A percentile compares a stretch with the other conserved stretches of the same genome.
These are phyloP conservation scores for Brachionichthys hirsutus DNA, from an alignment of 2,113 vertebrate species.

Conservation along the genomic window DNA sequence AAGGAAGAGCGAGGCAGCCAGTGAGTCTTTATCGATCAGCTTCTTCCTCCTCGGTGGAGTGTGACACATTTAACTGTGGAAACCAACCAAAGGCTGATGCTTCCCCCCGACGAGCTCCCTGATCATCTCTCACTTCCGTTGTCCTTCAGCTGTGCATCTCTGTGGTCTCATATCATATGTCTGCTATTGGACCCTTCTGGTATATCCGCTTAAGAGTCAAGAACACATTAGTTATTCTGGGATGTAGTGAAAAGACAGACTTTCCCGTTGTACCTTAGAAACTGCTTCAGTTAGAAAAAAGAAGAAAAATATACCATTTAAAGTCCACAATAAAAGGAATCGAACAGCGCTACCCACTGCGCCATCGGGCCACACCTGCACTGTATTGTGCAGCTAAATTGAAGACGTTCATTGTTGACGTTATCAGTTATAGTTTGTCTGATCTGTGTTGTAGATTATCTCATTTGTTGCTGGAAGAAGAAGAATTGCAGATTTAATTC, in stretches of 20 bases:
- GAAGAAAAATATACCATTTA: too few species aligned
- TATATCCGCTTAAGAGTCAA: slow-evolving; percentile 21
- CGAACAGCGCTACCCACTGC: too few species aligned
- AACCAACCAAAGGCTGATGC: slow-evolving; percentile 45
- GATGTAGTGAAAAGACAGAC: neutral
- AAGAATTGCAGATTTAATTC: slow-evolving; percentile 9
- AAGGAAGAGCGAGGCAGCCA: slow-evolving; percentile 30
- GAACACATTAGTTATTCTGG: slow-evolving; percentile 21
- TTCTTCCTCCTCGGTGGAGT: slow-evolving; percentile 54
- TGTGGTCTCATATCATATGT: slow-evolving; percentile 61
- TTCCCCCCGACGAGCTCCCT: slow-evolving; percentile 2
- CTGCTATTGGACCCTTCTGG: slow-evolving; percentile 43
- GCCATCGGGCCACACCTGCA: too few species aligned
- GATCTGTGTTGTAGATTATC: too few species aligned
- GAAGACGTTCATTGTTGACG: too few species aligned
- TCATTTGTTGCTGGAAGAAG: too few species aligned
- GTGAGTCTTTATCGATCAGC: slow-evolving; percentile 60
- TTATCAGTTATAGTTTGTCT: too few species aligned
- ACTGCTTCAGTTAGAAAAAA: neutral
- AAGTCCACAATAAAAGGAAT: too few species aligned
- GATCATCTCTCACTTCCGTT: slow-evolving; percentile 33
- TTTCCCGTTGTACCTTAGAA: neutral
- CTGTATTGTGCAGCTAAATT: too few species aligned
- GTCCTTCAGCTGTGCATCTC: slow-evolving; percentile 63
- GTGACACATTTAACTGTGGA: slow-evolving; percentile 63